These are phyloP conservation scores for Centrocercus urophasianus DNA, from an alignment of 2,113 vertebrate species.

Conservation along the genomic window DNA sequence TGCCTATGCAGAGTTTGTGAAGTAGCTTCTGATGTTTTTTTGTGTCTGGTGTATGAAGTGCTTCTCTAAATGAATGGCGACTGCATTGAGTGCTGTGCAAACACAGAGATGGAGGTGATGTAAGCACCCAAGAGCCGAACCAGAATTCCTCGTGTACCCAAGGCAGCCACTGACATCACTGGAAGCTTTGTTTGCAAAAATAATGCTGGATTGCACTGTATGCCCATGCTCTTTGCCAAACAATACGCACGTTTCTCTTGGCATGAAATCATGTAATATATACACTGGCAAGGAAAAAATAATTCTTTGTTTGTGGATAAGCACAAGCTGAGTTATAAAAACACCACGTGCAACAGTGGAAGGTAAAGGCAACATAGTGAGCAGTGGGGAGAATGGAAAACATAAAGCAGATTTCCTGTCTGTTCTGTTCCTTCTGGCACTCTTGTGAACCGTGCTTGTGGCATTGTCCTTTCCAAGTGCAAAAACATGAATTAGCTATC, in stretches of 20 bases:
- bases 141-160: not conserved
- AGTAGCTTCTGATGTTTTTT: not conserved
- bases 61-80: not conserved
- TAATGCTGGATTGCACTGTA: not conserved
- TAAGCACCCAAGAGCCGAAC: not conserved
- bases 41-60: not conserved
- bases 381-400: not conserved
- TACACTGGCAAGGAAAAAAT: not conserved
- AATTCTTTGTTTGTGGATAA: not conserved
- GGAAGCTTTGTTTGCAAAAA: not conserved
- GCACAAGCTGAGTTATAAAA: not conserved
- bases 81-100: not conserved
- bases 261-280: not conserved
- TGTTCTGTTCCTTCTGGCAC: not conserved
- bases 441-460: not conserved
- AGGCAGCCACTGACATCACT: conserved; percentile 5
- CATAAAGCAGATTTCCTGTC: fast-evolving
- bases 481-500: not conserved
- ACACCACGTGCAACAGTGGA: not conserved
- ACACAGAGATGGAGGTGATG: not conserved
- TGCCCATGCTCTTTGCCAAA: not conserved
- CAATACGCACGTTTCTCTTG: fast-evolving
- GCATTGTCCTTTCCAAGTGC: not conserved
- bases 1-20: not conserved
- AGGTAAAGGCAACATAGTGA: not conserved